These are phyloP conservation scores for Liodrosophila aerea DNA, from an alignment of 2,888 invertebrate species.

Conservation along the genomic window DNA sequence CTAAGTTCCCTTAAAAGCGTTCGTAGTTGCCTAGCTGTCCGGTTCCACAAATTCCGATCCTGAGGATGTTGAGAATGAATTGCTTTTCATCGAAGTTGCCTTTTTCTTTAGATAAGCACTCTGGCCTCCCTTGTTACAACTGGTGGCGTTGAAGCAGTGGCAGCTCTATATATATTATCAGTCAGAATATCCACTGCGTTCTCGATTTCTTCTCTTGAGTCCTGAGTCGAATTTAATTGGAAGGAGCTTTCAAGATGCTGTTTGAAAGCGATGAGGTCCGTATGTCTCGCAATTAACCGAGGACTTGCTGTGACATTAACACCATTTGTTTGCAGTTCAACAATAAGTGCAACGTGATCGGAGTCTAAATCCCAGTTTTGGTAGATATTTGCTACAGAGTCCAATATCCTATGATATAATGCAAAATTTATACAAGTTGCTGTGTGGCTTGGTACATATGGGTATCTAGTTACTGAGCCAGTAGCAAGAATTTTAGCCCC, in stretches of 20 bases:
- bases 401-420: neutral
- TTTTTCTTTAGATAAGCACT: neutral
- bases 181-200: conserved; percentile 4
- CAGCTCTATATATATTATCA: neutral
- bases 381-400: neutral
- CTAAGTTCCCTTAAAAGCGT: conserved; percentile 14
- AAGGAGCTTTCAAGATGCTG: conserved; percentile 6
- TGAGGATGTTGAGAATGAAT: conserved; percentile 15
- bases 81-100: conserved; percentile 2
- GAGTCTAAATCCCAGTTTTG: neutral
- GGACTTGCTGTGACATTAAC: neutral
- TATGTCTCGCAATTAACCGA: conserved; percentile 6
- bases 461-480: conserved; percentile 7
- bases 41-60: conserved; percentile 6
- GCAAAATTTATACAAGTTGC: conserved; percentile 6
- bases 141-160: neutral
- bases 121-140: conserved; percentile 1
- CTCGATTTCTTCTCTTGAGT: conserved; percentile 12
- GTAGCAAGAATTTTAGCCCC: conserved; percentile 2
- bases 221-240: conserved; percentile 9
- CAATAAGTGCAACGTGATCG: too few species aligned
- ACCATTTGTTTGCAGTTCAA: neutral
- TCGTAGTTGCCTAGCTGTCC: neutral
- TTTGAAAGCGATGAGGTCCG: conserved; percentile 2
- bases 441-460: neutral